Evolutionary conservation across 2,797 vertebrate species (phyloP), one percentile per base, ranked within the genome.

Genomic region (Jordanella pulchra): DNA sequence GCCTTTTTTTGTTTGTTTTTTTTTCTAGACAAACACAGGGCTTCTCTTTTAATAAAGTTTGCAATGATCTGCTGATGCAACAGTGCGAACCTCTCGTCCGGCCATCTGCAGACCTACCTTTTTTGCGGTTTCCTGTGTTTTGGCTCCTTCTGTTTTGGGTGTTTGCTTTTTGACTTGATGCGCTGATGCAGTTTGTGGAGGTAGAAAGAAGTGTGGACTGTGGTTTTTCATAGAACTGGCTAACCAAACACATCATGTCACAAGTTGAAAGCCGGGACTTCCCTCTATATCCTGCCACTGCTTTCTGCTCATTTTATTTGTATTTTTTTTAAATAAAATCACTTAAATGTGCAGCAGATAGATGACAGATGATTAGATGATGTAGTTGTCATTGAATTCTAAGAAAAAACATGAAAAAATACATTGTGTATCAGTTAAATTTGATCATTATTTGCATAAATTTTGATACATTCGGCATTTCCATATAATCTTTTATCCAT

Each of bases 51-150:
- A 1, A 15, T 45, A 55, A 79, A 69, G 64, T 80, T 60, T 42
- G 21, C 32, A 51, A 13, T 1, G 1, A 50, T 9, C 47, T 72
- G 84, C 79, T 79, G 15, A 71, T 86, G 83, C 85, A 83, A 45
- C 79, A 75, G 77, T 53, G 50, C 12, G 56, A 63, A 4, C 23
- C 50, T n/a, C 51, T 74, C 27, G 69, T 21, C 67, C 63, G 66
- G 67, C 45, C 69, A 71, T 76, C 45, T 86, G 87, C 89, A 85
- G 6, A 67, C 65, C 44, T 74, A 80, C 72, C 58, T 70, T 56
- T 73, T 76, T 77, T 7, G 35, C 35, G 87, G 89, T 89, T 92
- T 91, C 90, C 89, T 91, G 87, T 76, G 55, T 77, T 82, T 76
- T 72, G 78, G 84, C 50, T 7, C 56, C 10, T 65, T 67, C n/a